Evolutionary conservation across 92 coral and sea anemone genomes (phyloP).

Genomic region (Pocillopora grandis): DNA sequence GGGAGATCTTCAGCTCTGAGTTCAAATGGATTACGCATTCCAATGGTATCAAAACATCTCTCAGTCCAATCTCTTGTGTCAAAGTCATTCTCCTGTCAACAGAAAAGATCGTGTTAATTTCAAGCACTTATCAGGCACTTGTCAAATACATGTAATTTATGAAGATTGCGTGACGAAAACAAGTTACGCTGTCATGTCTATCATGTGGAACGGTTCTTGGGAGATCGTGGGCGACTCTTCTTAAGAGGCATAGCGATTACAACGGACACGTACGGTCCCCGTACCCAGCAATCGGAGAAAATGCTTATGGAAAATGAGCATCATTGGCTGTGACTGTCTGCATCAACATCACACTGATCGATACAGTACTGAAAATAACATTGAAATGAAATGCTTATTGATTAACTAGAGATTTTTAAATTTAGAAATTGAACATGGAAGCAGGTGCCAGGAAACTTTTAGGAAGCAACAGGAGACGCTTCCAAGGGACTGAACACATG

Average conservation of each 20-base stretch:
- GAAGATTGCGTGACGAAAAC: too few relatives aligned
- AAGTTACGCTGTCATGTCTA: too few relatives aligned
- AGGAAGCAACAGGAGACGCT: too few relatives aligned
- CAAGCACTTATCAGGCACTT: too few relatives aligned
- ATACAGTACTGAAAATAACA: slow-evolving; percentile 30
- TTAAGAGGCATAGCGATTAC: slow-evolving; percentile 70
- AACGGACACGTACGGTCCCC: slow-evolving; percentile 87
- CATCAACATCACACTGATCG: slow-evolving; percentile 79
- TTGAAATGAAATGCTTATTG: background rate
- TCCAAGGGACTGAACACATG: too few relatives aligned
- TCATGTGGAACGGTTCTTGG: slow-evolving; percentile 83
- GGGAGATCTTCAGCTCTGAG: slow-evolving; percentile 90
- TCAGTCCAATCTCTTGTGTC: slow-evolving; percentile 86
- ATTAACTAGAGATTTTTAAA: too few relatives aligned
- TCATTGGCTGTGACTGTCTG: slow-evolving; percentile 82
- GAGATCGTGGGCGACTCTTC: slow-evolving; percentile 73
- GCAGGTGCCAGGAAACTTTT: too few relatives aligned
- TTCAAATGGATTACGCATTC: slow-evolving; percentile 87
- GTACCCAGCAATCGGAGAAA: slow-evolving; percentile 88
- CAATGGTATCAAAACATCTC: slow-evolving; percentile 80
- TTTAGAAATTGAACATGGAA: too few relatives aligned
- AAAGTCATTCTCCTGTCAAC: slow-evolving; percentile 78
- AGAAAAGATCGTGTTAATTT: too few relatives aligned
- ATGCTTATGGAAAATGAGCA: slow-evolving; percentile 84
- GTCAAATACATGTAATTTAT: too few relatives aligned